These are phyloP conservation scores for Takifugu rubripes DNA, from an alignment of 2,797 vertebrate genomes.

Conservation along the genomic window DNA sequence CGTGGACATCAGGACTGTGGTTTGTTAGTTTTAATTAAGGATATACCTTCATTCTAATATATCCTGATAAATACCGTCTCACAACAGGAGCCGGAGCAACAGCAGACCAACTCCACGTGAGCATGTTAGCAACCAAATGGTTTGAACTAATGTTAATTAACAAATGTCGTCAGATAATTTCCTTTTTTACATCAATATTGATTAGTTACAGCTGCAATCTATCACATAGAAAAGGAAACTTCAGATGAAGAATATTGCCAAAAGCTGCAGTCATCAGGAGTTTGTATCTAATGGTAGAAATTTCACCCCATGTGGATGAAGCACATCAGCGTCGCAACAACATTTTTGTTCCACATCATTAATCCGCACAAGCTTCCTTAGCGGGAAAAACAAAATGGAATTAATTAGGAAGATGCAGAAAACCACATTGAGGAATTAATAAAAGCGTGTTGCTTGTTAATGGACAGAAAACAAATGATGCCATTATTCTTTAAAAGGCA, in stretches of 20 bases:
- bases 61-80: no score
- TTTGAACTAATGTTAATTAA: background rate
- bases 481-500: slow-evolving; percentile 75
- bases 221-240: slow-evolving; percentile 71
- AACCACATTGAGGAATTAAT: slow-evolving; percentile 85
- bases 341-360: slow-evolving; percentile 81
- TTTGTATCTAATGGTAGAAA: slow-evolving; percentile 77
- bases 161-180: background rate
- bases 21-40: no score
- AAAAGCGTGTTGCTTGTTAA: slow-evolving; percentile 80
- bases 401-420: slow-evolving; percentile 83
- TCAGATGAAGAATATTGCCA: slow-evolving; percentile 20
- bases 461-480: slow-evolving; percentile 79
- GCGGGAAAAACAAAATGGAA: slow-evolving; percentile 81
- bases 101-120: no score
- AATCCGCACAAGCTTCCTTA: slow-evolving; percentile 81
- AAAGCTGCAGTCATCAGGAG: slow-evolving; percentile 74
- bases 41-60: no score
- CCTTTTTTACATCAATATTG: no score
- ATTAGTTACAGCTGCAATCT: slow-evolving; percentile 65
- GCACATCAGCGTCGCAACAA: slow-evolving; percentile 79
- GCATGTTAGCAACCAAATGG: background rate
- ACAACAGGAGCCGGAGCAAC: no score
- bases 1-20: no score
- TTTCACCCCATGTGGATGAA: slow-evolving; percentile 73